Percentiles rank a stretch among this genome's conserved stretches.
Conservation (phyloP, 2,797 vertebrate genomes). For the Gymnopithys bicolor region DNA sequence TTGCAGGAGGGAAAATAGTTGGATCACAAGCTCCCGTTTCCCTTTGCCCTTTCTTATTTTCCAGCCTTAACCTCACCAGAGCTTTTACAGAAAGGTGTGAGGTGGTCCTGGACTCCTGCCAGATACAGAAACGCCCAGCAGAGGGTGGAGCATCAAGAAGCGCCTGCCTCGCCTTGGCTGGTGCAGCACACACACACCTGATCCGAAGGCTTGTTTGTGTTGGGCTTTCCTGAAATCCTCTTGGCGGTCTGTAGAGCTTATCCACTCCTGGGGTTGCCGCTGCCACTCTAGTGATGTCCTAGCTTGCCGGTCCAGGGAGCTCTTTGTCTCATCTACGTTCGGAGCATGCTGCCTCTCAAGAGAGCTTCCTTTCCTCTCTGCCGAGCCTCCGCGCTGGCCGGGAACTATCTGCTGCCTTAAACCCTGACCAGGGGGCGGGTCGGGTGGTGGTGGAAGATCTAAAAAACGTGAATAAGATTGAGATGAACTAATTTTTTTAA, state of each 20-base stretch:
- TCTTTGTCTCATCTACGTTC: constrained; percentile 89
- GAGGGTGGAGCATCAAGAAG: neutral
- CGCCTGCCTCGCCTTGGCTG: constrained; percentile 52
- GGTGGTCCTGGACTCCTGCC: neutral
- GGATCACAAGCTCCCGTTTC: neutral
- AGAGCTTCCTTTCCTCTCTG: constrained; percentile 92
- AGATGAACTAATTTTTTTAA: constrained; percentile 70
- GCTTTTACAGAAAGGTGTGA: neutral
- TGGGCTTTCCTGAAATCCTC: constrained; percentile 87
- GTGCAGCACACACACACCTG: constrained; percentile 80
- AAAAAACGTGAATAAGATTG: constrained; percentile 82
- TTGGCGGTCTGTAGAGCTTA: constrained; percentile 89
- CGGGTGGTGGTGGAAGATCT: constrained; percentile 99
- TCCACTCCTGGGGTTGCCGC: constrained; percentile 92
- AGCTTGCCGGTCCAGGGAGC: constrained; percentile 87
- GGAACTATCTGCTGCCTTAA: constrained; percentile 86
- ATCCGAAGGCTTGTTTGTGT: constrained; percentile 87
- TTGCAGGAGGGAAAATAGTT: neutral
- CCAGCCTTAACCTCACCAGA: neutral
- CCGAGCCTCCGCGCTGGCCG: constrained; percentile 79
- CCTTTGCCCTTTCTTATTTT: neutral
- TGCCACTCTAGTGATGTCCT: constrained; percentile 91
- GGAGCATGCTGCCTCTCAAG: constrained; percentile 90
- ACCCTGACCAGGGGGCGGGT: constrained; percentile 94
- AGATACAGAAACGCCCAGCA: neutral